Conservation (phyloP, 2,113 vertebrate genomes). For the Nesoenas mayeri region DNA sequence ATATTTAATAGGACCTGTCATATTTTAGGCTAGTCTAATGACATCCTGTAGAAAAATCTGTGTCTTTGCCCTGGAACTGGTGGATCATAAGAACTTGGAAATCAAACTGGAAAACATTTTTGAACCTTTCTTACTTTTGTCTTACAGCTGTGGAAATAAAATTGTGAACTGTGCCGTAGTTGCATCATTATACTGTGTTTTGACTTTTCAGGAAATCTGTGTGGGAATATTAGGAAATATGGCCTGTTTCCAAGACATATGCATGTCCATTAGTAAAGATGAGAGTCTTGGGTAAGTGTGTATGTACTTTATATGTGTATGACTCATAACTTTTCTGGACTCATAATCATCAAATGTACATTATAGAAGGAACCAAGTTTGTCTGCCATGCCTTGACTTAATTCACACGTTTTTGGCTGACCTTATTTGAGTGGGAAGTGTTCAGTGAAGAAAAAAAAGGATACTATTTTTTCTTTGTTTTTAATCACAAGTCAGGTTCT, state of each 20-base stretch:
- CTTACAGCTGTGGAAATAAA: neutral
- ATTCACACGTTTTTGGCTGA: neutral
- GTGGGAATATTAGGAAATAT: constrained; percentile 98
- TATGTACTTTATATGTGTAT: neutral
- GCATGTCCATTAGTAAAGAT: constrained; percentile 86
- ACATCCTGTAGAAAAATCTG: neutral
- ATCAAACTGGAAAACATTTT: neutral
- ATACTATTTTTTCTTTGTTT: neutral
- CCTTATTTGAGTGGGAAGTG: neutral
- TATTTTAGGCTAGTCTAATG: neutral
- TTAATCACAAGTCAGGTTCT: neutral
- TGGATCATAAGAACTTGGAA: neutral
- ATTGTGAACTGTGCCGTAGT: neutral
- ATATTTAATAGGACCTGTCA: neutral
- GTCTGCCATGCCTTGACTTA: neutral
- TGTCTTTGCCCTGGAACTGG: neutral
- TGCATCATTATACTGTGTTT: neutral
- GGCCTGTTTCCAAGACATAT: constrained; percentile 92
- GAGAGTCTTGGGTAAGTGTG: constrained; percentile 86
- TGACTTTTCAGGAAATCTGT: constrained; percentile 89
- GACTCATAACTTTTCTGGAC: neutral
- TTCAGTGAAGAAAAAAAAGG: neutral
- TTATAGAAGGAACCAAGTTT: neutral
- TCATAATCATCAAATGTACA: neutral
- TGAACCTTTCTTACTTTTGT: neutral